Percentiles rank a stretch among this genome's conserved stretches.
Evolutionary conservation across 37 sponge, comb jelly and placozoan species (phyloP).

Genomic region (Dysidea cf. avara): DNA sequence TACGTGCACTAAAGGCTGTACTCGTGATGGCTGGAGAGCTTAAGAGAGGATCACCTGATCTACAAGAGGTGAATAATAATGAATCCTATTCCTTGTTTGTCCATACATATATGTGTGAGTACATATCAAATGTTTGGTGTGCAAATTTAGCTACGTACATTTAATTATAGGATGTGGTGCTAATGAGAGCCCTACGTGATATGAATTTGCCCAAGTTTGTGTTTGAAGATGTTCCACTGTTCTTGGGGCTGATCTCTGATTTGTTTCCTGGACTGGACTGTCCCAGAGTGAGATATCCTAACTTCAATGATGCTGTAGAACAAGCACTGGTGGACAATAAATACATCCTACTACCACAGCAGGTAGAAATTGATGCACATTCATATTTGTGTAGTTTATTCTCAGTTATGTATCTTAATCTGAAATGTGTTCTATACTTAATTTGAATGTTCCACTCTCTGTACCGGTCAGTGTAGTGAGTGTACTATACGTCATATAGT

Average conservation of each 20-base stretch:
- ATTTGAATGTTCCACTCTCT: neutral
- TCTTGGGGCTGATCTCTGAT: constrained; percentile 96
- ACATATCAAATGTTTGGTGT: neutral
- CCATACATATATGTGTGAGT: neutral
- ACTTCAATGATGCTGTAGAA: constrained; percentile 99
- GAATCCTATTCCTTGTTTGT: neutral
- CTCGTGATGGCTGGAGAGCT: constrained; percentile 99
- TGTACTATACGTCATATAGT: neutral
- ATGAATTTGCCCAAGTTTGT: constrained; percentile 99
- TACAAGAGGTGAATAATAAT: constrained; percentile 59
- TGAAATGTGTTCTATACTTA: too few relatives aligned
- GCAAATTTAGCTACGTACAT: neutral
- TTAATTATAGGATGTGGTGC: constrained; percentile 81
- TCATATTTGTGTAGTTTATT: neutral
- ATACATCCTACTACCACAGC: constrained; percentile 85
- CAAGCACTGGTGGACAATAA: constrained; percentile 68
- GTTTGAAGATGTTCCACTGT: constrained; percentile 98
- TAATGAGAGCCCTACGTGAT: constrained; percentile 99
- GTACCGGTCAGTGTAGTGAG: neutral
- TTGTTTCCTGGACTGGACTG: constrained; percentile 99
- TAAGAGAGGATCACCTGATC: constrained; percentile 96
- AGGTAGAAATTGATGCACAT: constrained; percentile 38
- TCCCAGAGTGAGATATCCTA: constrained; percentile 97
- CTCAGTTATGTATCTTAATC: too few relatives aligned
- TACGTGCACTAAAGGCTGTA: constrained; percentile 98